These are phyloP conservation scores for Drosophila macrospina DNA, from an alignment of 2,888 invertebrate species.

Conservation along the genomic window DNA sequence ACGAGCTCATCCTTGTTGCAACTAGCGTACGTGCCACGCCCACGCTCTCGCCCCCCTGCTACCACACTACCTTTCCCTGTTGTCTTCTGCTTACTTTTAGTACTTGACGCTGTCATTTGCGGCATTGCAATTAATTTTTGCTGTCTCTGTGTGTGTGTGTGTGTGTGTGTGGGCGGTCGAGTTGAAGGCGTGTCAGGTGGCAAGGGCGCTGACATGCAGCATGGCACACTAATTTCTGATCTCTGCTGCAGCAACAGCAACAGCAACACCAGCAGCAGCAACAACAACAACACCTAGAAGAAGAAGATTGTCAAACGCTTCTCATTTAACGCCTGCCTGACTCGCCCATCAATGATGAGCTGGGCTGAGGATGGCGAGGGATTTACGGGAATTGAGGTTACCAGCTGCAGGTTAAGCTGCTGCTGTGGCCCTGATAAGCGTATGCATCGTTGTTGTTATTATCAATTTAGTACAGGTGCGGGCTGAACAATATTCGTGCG, in stretches of 20 bases:
- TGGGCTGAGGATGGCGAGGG: not conserved
- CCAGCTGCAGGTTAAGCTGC: conserved; percentile 29
- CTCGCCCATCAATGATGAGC: conserved; percentile 37
- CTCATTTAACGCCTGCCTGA: conserved; percentile 76
- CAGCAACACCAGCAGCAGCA: conserved; percentile 22
- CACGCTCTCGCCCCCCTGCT: not conserved
- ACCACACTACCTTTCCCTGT: conserved; percentile 1
- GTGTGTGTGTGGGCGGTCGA: conserved; percentile 10
- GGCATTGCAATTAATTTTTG: conserved; percentile 81
- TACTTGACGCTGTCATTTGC: conserved; percentile 80
- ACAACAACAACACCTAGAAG: conserved; percentile 8
- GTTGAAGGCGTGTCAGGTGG: conserved; percentile 28
- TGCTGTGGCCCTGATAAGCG: conserved; percentile 53
- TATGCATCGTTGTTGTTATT: conserved; percentile 44
- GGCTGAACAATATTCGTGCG: conserved; percentile 11
- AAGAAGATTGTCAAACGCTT: conserved; percentile 63
- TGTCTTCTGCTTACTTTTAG: conserved; percentile 69
- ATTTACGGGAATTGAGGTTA: not conserved
- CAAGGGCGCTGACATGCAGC: conserved; percentile 51
- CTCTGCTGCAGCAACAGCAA: conserved; percentile 43
- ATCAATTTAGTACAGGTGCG: conserved; percentile 49
- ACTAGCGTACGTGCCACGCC: conserved; percentile 66
- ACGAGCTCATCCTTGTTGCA: conserved; percentile 80
- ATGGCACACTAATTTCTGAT: conserved; percentile 74
- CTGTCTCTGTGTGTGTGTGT: conserved; percentile 26